Conservation (phyloP, 2,113 vertebrate genomes). For the Aspiorhynchus laticeps region DNA sequence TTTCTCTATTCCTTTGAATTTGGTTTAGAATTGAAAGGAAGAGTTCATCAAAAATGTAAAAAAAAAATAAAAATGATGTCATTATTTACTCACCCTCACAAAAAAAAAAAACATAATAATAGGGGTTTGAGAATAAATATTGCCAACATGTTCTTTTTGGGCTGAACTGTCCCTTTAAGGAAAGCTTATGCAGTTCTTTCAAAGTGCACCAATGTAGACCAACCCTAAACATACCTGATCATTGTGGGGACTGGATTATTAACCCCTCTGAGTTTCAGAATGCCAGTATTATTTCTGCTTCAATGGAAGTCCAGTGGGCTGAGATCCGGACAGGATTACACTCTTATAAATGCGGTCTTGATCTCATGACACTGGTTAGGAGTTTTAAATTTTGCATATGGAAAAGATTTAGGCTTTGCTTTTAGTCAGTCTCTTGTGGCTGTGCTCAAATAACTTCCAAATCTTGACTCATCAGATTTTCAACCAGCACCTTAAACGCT, state of each 20-base stretch:
- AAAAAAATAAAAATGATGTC: neutral
- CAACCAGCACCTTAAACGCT: neutral
- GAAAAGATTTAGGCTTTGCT: slow-evolving; percentile 5
- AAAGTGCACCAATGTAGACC: neutral
- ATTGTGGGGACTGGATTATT: slow-evolving; percentile 14
- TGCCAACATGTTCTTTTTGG: neutral
- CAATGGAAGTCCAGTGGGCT: neutral
- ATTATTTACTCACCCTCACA: neutral
- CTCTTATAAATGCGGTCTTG: neutral
- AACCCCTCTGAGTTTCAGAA: slow-evolving; percentile 9
- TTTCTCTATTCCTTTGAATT: neutral
- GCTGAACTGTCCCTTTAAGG: neutral
- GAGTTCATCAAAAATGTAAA: neutral
- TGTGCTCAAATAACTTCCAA: slow-evolving; percentile 3
- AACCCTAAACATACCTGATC: neutral
- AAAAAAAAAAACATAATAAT: neutral
- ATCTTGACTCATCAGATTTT: slow-evolving; percentile 32
- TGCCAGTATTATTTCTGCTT: neutral
- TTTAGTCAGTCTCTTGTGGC: slow-evolving; percentile 23
- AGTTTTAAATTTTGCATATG: neutral
- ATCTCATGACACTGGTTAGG: slow-evolving; percentile 24
- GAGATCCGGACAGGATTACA: neutral
- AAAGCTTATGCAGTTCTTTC: neutral
- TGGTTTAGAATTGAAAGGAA: neutral
- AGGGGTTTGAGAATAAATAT: neutral